Percentiles rank a stretch among this genome's conserved stretches.
These are phyloP conservation scores for Haemorhous mexicanus DNA, from an alignment of 2,113 vertebrate genomes.

Conservation along the genomic window DNA sequence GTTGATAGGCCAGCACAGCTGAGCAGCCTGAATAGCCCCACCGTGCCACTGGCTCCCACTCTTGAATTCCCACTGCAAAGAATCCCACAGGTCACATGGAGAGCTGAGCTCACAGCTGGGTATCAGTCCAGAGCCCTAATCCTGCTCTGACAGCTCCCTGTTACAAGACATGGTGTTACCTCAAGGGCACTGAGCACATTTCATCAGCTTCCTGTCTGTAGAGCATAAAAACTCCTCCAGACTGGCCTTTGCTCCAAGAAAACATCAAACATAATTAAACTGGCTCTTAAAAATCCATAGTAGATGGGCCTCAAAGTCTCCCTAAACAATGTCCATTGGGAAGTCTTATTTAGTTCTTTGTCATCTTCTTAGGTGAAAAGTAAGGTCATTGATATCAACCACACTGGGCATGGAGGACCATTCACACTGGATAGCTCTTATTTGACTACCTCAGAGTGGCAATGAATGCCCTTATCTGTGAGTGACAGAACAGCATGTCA, in stretches of 20 bases:
- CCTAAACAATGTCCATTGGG: background rate
- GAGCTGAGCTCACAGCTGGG: slow-evolving; percentile 20
- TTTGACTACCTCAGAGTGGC: background rate
- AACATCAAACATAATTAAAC: background rate
- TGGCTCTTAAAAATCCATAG: background rate
- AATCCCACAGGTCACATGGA: background rate
- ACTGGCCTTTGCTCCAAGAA: background rate
- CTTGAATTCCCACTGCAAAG: background rate
- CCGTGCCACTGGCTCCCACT: background rate
- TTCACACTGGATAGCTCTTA: background rate
- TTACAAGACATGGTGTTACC: background rate
- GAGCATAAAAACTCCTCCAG: background rate
- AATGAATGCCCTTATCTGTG: background rate
- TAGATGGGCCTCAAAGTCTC: background rate
- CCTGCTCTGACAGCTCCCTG: background rate
- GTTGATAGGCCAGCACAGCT: background rate
- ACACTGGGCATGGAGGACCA: fast-evolving
- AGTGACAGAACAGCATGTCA: background rate
- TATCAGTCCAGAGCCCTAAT: background rate
- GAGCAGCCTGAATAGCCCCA: background rate
- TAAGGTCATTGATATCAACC: background rate
- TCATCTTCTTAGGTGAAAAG: background rate
- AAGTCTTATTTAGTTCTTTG: background rate
- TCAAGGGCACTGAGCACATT: background rate
- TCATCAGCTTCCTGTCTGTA: background rate